Evolutionary conservation across 2,113 vertebrate species (phyloP), one percentile per base, ranked within the genome.

Genomic region (Syngnathus scovelli): DNA sequence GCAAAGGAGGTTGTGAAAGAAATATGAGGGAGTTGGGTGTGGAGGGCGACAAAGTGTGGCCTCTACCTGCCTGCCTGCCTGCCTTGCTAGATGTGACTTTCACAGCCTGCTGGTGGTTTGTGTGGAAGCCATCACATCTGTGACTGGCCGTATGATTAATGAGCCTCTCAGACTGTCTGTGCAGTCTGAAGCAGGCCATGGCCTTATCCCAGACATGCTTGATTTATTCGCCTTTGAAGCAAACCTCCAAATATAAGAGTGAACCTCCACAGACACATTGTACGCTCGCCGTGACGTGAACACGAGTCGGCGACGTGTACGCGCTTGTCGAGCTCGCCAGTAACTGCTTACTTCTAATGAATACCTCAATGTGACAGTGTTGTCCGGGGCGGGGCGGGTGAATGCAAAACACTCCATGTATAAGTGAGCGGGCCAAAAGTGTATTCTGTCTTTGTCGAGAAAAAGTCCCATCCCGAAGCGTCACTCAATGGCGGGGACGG

Each of bases 121-220:
- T 89, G 92, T 92, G 92, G 92, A 95, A 95, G 90, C 87, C 91
- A 95, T 94, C 94, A 97, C 95, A 96, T 94, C 95, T 97, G 94
- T 93, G 94, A 94, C 92, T 94, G 92, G 82, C 85, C 69, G 80
- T 90, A 92, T 98, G 95, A 98, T 98, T 95, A 97, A 98, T 98
- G 95, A 96, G 94, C 92, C 94, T 94, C 93, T 95, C 93, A 96
- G 92, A 86, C 92, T 90, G 90, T 91, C 76, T 85, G 90, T 90
- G 91, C 91, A 91, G 92, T 93, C 91, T 93, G 94, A 96, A 90
- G 91, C 87, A 91, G 92, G 92, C 92, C 91, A 51, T 85, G 93
- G 92, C 93, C 93, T 95, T 93, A 91, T 91, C 95, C 89, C 89
- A 92, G 93, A 94, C 94, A 94, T 92, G 93, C 90, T 74, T 94